These are phyloP conservation scores for Picus viridis DNA, from an alignment of 2,797 vertebrate genomes.

Conservation along the genomic window DNA sequence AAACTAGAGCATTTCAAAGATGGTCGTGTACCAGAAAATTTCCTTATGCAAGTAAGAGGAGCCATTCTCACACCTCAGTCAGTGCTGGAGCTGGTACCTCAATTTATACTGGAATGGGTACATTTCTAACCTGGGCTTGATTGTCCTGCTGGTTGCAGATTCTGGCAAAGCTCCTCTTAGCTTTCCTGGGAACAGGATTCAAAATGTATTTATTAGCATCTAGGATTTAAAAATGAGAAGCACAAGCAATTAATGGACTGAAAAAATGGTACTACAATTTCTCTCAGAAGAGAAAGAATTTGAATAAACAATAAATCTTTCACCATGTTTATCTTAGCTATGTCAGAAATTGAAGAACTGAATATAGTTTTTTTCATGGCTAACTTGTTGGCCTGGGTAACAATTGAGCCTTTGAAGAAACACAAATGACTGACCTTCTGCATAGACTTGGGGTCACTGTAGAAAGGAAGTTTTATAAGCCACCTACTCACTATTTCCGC, in stretches of 20 bases:
- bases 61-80: not conserved
- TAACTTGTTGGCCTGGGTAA: constrained; percentile 71
- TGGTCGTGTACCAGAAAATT: not conserved
- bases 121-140: not conserved
- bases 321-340: constrained; percentile 70
- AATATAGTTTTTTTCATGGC: constrained; percentile 61
- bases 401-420: constrained; percentile 73
- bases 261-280: not conserved
- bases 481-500: constrained; percentile 64
- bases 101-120: not conserved
- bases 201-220: not conserved
- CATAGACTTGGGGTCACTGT: constrained; percentile 73
- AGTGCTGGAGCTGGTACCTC: not conserved
- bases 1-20: not conserved
- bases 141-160: not conserved
- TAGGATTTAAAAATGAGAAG: constrained; percentile 10
- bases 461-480: constrained; percentile 76
- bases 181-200: not conserved
- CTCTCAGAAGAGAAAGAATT: constrained; percentile 38
- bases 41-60: not conserved
- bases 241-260: not conserved
- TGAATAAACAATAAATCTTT: constrained; percentile 61
- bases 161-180: not conserved
- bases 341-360: constrained; percentile 62
- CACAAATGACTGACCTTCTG: constrained; percentile 69